phyloP scores from a whole-genome alignment of 1,140 invertebrate species.

The Paramacrobiotus metropolitanus region DNA sequence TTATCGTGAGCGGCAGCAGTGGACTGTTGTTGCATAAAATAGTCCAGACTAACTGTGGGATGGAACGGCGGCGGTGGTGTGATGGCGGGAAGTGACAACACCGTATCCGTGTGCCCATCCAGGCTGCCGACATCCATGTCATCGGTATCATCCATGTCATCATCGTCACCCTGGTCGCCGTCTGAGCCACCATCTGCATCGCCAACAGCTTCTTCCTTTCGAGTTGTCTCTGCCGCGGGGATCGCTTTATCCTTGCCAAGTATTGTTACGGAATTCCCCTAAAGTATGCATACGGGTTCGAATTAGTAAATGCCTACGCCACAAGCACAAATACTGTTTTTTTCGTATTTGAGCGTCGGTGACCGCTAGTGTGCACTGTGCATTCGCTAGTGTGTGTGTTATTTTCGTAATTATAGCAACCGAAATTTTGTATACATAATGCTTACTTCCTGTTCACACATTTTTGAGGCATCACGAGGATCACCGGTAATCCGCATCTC shows the following conservation, averaged over 20 bases:
- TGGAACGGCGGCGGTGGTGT: conserved; percentile 2
- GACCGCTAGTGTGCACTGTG: neutral
- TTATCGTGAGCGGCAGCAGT: neutral
- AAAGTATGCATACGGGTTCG: too few species aligned
- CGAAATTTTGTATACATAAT: neutral
- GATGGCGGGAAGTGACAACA: neutral
- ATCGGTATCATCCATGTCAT: too few species aligned
- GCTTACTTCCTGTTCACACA: conserved; percentile 28
- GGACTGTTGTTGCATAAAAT: neutral
- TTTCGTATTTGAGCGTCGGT: too few species aligned
- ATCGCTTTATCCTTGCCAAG: too few species aligned
- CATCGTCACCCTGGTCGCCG: too few species aligned
- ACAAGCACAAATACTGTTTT: too few species aligned
- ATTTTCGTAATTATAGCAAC: neutral
- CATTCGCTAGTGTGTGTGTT: neutral
- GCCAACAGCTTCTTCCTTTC: too few species aligned
- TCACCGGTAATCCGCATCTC: conserved; percentile 42
- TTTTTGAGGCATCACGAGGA: conserved; percentile 37
- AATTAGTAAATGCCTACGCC: too few species aligned
- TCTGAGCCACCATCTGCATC: too few species aligned
- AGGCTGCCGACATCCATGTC: too few species aligned
- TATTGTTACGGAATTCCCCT: neutral
- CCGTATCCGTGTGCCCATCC: too few species aligned
- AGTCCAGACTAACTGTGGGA: neutral
- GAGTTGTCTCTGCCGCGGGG: too few species aligned